Evolutionary conservation across 1,140 invertebrate species (phyloP), one percentile per base, ranked within the genome.

Genomic region (Pissodes strobi): DNA sequence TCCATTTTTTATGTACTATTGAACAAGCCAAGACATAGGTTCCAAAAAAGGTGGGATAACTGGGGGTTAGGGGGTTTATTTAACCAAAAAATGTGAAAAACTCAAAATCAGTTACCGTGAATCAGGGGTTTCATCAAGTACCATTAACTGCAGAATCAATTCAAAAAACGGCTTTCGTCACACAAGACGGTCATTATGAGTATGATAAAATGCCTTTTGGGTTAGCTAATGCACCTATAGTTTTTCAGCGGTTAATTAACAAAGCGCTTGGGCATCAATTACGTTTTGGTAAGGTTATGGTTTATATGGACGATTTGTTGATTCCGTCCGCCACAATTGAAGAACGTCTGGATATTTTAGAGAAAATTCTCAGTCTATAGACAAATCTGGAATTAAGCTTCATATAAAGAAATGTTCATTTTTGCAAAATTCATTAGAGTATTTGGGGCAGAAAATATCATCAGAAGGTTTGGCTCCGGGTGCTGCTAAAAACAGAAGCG

Each of bases 201-300:
- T 83, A 75, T 64, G 38, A 69, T 0, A 68, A 69, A 51, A 68
- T 81, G 53, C 80, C 80, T 9, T 82, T 81, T 67, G 81, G 82
- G 6, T 63, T 83, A 1, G 64, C 53, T 10, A 81, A 79, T 68
- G 70, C 77, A 0, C 76, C 81, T 1, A 61, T 75, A 8, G 72
- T 76, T 2, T 83, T 83, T 62, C 75, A 80, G 58, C 52, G 73
- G 25, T 63, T 78, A 6, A 78, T 82, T 4, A 75, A 77, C 46
- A 62, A 58, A 5, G 67, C 79, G 25, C 70, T 79, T 38, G 49
- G 41, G 6, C 3, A 62, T 58, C 18, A 55, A 30, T 18, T 67
- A 63, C 45, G 62, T 74, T 9, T 48, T 75, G n/a, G n/a, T n/a
- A n/a, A n/a, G n/a, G n/a, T n/a, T n/a, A n/a, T n/a, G n/a, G n/a